phyloP scores from a whole-genome alignment of 92 coral and sea anemone species.

The Porites divaricata region DNA sequence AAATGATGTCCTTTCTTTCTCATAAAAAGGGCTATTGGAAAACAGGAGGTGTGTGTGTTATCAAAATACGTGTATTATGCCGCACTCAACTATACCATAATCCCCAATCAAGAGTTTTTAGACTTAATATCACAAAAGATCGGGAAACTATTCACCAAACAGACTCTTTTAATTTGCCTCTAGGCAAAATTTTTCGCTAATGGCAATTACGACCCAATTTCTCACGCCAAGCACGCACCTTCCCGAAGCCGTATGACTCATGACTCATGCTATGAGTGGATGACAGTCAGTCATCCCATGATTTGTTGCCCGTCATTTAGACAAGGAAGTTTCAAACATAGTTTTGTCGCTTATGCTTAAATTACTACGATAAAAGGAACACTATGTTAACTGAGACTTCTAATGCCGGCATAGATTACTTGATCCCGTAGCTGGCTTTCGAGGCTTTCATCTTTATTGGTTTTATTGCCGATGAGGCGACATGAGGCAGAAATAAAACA shows the following conservation, averaged over 20 bases:
- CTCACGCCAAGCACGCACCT: no score
- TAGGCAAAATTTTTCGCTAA: not conserved
- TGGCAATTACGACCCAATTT: not conserved
- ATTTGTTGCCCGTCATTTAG: slow-evolving; percentile 39
- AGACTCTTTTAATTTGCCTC: not conserved
- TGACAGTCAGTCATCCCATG: slow-evolving; percentile 2
- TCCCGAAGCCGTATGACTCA: no score
- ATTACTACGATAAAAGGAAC: slow-evolving; percentile 5
- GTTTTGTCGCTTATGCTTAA: not conserved
- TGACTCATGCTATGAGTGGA: slow-evolving; percentile 31
- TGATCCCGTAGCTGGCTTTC: not conserved
- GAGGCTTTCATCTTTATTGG: not conserved
- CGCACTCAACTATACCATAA: no score
- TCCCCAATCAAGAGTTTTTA: not conserved
- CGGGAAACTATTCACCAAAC: not conserved
- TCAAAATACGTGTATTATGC: not conserved
- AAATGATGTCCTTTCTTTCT: not conserved
- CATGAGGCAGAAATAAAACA: no score
- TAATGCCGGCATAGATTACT: no score
- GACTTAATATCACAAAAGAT: slow-evolving; percentile 13
- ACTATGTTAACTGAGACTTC: no score
- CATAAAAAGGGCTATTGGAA: not conserved
- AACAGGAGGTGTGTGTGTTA: not conserved
- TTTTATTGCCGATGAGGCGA: no score
- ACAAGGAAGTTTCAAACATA: slow-evolving; percentile 12